Base-by-base conservation (phyloP, 2,888 invertebrate genomes). In the Pimpla rufipes region DNA sequence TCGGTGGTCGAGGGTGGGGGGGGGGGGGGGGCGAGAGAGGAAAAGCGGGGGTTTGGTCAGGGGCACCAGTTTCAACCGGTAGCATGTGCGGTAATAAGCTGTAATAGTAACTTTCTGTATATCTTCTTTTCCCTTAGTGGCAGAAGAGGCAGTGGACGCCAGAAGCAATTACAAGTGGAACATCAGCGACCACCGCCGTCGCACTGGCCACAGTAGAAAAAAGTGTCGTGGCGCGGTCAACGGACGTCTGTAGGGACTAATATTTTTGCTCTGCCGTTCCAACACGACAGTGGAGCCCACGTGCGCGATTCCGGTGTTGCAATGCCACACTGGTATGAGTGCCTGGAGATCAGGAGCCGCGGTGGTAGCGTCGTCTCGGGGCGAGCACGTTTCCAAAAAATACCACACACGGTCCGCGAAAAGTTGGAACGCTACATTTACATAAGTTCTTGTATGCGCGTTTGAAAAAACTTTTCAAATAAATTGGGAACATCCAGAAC, bases 221-320 rank as follows among this genome's bases (percentile, higher is more conserved):
- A 64, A 40, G 62, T 64, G 37, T 64, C 37, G 50, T 35, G 35
- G 64, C 37, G 21, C 52, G 50, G 74, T 42, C 62, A 74, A 62
- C 16, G 18, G 16, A 11, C 52, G 78, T 79, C 70, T 73, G 47
- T 55, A 35, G 83, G 75, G 81, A 84, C 45, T 79, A 79, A 79
- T 81, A 79, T 64, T 83, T 73, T 68, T 55, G 59, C 18, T 57
- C 66, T 13, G 76, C 66, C 89, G 87, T 89, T 88, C 87, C 87
- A 89, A 86, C 89, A 86, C 88, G 55, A 23, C 57, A 29, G 76
- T 35, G 64, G 37, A 67, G 21, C 42, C 13, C 29, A 71, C 62
- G 67, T 21, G 62, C 45, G 70, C 66, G 18, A 16, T 52, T 52
- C 11, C 21, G 21, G 45, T 3, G 2, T 62, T 45, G 29, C 16